phyloP scores from a whole-genome alignment of 2,113 vertebrate species.

The Theropithecus gelada region DNA sequence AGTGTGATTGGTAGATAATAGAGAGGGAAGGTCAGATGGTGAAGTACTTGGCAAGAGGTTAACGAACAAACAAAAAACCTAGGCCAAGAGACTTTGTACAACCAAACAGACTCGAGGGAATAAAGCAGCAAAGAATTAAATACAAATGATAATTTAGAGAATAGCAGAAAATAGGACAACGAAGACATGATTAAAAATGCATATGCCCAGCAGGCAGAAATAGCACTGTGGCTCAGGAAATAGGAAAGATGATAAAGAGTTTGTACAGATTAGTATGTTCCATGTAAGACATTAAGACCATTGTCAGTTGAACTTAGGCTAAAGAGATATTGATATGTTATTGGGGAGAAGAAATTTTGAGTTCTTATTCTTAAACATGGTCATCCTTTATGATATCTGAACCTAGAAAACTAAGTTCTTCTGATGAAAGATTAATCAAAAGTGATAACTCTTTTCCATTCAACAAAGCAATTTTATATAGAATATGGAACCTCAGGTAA shows the following conservation, averaged over 20 bases:
- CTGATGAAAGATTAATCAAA: neutral
- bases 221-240: neutral
- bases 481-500: neutral
- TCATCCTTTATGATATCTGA: neutral
- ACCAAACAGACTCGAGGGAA: slow-evolving; percentile 44
- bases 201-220: neutral
- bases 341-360: neutral
- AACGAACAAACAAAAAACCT: slow-evolving; percentile 18
- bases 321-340: neutral
- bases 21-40: neutral
- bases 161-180: neutral
- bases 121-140: slow-evolving; percentile 48
- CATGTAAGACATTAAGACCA: neutral
- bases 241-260: neutral
- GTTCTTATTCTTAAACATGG: neutral
- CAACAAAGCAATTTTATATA: neutral
- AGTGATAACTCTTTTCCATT: neutral
- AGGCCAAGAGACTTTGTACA: slow-evolving; percentile 48
- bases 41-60: slow-evolving; percentile 61
- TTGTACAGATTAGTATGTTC: neutral
- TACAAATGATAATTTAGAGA: slow-evolving; percentile 36
- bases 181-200: slow-evolving; percentile 57
- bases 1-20: neutral
- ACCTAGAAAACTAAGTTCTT: neutral
- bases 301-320: neutral